Evolutionary conservation across 2,888 invertebrate species (phyloP).

Genomic region (Drosophila niveifrons): DNA sequence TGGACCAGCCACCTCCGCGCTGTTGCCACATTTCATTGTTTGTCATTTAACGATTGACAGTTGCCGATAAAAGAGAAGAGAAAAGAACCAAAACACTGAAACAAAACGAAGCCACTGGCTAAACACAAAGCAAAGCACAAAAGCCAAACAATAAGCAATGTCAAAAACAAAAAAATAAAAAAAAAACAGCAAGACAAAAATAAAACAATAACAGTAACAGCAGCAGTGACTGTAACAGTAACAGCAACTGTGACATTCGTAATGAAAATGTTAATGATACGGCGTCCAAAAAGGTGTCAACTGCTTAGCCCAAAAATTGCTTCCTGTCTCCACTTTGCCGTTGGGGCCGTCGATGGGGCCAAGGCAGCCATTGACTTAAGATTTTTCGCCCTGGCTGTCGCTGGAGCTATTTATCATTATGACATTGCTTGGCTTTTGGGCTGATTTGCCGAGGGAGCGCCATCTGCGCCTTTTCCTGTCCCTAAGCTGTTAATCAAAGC

Average conservation of each 20-base stretch:
- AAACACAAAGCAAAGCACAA: conserved; percentile 30
- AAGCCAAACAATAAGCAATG: conserved; percentile 41
- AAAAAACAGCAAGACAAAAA: conserved; percentile 18
- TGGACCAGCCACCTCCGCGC: conserved; percentile 26
- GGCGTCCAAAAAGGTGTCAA: conserved; percentile 70
- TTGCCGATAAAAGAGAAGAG: conserved; percentile 58
- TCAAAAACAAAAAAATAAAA: conserved; percentile 27
- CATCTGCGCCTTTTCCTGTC: conserved; percentile 57
- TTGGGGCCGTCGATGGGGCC: not conserved
- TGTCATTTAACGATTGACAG: conserved; percentile 82
- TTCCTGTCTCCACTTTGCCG: not conserved
- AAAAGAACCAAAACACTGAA: conserved; percentile 14
- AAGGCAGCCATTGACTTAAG: conserved; percentile 33
- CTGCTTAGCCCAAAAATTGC: conserved; percentile 58
- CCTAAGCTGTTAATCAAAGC: conserved; percentile 75
- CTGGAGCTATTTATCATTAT: conserved; percentile 76
- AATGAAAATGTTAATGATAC: conserved; percentile 78
- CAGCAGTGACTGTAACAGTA: conserved; percentile 8
- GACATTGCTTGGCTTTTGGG: conserved; percentile 62
- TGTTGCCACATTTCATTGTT: conserved; percentile 76
- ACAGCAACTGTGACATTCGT: conserved; percentile 49
- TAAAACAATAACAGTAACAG: conserved; percentile 27
- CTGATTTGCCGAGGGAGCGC: conserved; percentile 70
- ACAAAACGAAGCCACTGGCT: conserved; percentile 28
- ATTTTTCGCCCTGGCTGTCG: conserved; percentile 23